Evolutionary conservation across 1,140 invertebrate genomes (phyloP), one percentile per base, ranked within the genome.

Genomic region (Monomorium pharaonis): DNA sequence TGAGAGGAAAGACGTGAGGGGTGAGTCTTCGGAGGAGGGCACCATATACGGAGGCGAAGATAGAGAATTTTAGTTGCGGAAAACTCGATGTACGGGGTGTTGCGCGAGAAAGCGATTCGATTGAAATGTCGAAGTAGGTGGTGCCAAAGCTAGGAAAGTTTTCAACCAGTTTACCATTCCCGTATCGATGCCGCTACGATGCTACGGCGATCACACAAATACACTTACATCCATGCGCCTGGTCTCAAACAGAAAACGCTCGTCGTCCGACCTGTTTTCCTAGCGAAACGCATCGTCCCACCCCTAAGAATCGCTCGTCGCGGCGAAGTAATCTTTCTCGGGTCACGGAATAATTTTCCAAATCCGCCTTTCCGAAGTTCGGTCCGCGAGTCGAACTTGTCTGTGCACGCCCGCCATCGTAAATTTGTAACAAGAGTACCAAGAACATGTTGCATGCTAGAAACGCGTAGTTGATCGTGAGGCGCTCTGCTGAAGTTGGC

Each of bases 101-200:
- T 80, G 86, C 67, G 72, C 75, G 86, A 85, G 88, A 80, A 89
- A 89, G 81, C 86, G 88, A 51, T 89, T 88, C 67, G 80, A 84
- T 85, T 85, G 86, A 89, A 89, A 85, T 60, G 81, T 88, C 78
- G 80, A 56, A 78, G 60, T 85, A 54, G 86, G 49, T 78, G 86
- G 72, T 78, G 74, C 78, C 86, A 63, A 63, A 74, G 70, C 70
- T 65, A 65, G 75, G 65, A 85, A 89, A 89, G 86, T 89, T 89
- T 85, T 88, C 86, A 87, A 88, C 86, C 86, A 69, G 88, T 89
- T 89, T 72, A 54, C 65, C 67, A 56, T 85, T 58, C 42, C 42
- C 49, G 58, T 65, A 74, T 81, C 78, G 56, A 74, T 72, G 85
- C 58, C 42, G 42, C 78, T 87, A 54, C 54, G 24, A 12, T 44